Base-by-base conservation (phyloP, 2,888 invertebrate genomes). In the Tholera decimalis region DNA sequence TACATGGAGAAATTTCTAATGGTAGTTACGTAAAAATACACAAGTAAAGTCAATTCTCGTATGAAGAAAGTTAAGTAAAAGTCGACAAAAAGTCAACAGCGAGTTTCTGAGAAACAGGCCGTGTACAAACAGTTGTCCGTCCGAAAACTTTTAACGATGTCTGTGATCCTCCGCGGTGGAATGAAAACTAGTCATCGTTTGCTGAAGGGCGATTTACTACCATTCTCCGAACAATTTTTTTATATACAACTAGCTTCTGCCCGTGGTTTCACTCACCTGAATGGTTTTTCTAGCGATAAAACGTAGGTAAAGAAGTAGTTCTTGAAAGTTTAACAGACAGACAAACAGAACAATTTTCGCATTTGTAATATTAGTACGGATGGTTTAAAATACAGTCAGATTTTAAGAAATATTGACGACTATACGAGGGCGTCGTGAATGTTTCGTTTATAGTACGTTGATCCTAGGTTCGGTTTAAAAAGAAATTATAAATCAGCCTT, bases 111-210 rank as follows among this genome's bases (percentile, higher is more conserved):
- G 73, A 82, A 85, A 84, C 82, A 83, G 80, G 72, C 81, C 79
- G 80, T 74, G 75, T 75, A 83, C 83, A 85, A 84, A 83, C 81
- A 82, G 77, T 90, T 88, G 84, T 84, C 81, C 74, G 69, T 75
- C 86, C 79, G 83, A 87, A 88, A 92, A 92, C 87, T 92, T 92
- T 90, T 92, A 92, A 92, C 87, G 91, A 92, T 79, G 79, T 79
- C 80, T 83, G 77, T 56, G 79, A 80, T 79, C 67, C 77, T 76
- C 56, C 41, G 73, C 63, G 67, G 65, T 59, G 76, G 70, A 79
- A 77, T 57, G 50, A 69, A 43, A 80, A 82, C 79, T 82, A 77
- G 68, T 73, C 67, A 73, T 54, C 59, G 58, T 57, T 65, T 64
- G 46, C 41, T 67, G 62, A 71, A 47, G 22, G 39, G 20, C 33